Evolutionary conservation across 2,797 vertebrate species (phyloP), one percentile per base, ranked within the genome.

Genomic region (Apogon hyalosoma): DNA sequence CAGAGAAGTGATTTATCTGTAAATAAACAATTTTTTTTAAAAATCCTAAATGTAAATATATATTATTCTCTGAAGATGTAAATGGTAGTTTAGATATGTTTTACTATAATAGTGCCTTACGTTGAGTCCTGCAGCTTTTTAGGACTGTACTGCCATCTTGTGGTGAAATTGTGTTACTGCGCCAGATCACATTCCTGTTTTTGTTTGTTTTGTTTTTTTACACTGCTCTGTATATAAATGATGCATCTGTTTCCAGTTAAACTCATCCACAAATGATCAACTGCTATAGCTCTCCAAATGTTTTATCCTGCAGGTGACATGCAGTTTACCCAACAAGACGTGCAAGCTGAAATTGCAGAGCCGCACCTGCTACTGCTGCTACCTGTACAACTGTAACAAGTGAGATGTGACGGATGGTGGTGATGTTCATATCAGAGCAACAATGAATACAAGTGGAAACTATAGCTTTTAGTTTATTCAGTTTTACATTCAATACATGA

Each of bases 331-430:
- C 54, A 90, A 88, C 11, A 94, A 83, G 70, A 63, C 84, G 0
- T 99, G 98, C 77, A 92, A 90, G 52, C 80, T 99, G 73, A 96
- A 92, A 80, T 79, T 99, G 79, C 95, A 90, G 84, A 95, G 95
- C 79, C 95, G 97, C 87, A 98, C 96, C 0, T 99, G 98, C 82
- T 98, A 97, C 86, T 99, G 98, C 94, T 99, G 98, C 78, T 96
- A 98, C 87, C 92, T 99, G 50, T 96, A 95, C 87, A 92, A 93
- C 84, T 99, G 98, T 71, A 94, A 93, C 46, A 96, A 93, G 98
- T 97, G 91, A 94, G 92, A 50, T 0, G 0, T 33, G 15, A 4
- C 41, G 9, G 13, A 11, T 31, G 45, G 28, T 38, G 9, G 15
- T 18, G 53, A 21, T 31, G 33, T 40, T 36, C 33, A 36, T 8